Evolutionary conservation across 2,797 vertebrate genomes (phyloP).

Genomic region (Sphenodon punctatus): DNA sequence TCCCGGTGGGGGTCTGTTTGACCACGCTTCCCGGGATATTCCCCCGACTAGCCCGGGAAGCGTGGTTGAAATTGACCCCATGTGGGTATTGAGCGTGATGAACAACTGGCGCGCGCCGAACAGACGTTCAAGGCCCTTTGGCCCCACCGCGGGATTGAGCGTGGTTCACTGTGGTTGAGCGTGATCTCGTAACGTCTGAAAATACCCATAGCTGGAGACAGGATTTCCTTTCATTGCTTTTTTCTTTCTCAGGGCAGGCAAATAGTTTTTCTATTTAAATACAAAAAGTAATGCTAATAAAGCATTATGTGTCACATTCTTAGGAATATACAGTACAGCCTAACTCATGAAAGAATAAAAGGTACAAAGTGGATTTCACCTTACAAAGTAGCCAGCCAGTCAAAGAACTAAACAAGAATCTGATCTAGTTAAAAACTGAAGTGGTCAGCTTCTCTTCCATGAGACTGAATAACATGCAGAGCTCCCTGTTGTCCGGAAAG

Average conservation of each 20-base stretch:
- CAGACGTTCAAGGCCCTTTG: too few species aligned
- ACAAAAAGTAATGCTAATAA: not conserved
- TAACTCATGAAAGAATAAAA: not conserved
- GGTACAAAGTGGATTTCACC: not conserved
- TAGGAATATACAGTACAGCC: too few species aligned
- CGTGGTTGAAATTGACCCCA: too few species aligned
- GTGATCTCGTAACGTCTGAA: too few species aligned
- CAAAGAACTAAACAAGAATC: not conserved
- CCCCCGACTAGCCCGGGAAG: too few species aligned
- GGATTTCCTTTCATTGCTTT: not conserved
- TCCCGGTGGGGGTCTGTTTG: too few species aligned
- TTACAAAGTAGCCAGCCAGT: rapidly evolving
- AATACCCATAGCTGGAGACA: too few species aligned
- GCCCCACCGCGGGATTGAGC: too few species aligned
- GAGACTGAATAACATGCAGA: rapidly evolving
- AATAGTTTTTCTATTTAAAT: not conserved
- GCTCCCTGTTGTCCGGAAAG: not conserved
- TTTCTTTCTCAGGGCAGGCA: not conserved
- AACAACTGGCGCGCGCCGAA: too few species aligned
- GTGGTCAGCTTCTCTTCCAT: not conserved
- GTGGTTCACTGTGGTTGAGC: too few species aligned
- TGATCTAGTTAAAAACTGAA: not conserved
- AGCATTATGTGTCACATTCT: not conserved
- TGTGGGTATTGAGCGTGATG: too few species aligned
- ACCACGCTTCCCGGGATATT: too few species aligned